Conservation (phyloP, 2,888 invertebrate genomes). For the Chrysopilus asiliformis region DNA sequence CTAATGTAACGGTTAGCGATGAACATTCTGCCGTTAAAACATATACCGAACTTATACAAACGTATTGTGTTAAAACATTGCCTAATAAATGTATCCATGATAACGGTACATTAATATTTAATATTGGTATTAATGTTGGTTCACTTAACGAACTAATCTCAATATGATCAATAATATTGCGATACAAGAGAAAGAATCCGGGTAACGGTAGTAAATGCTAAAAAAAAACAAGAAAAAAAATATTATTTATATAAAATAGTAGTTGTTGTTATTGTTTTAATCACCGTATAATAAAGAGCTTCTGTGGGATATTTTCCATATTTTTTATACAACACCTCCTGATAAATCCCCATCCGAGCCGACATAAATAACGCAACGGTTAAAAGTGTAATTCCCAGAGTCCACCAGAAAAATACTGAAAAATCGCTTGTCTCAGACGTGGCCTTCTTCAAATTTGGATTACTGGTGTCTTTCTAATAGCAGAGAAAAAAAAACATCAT, state of each 20-base stretch:
- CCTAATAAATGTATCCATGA: slow-evolving; percentile 64
- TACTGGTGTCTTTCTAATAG: slow-evolving; percentile 40
- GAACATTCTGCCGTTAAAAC: slow-evolving; percentile 86
- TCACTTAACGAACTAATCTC: slow-evolving; percentile 55
- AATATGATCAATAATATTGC: slow-evolving; percentile 66
- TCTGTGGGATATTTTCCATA: slow-evolving; percentile 88
- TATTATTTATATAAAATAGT: slow-evolving; percentile 7
- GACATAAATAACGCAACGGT: slow-evolving; percentile 83
- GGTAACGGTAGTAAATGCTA: slow-evolving; percentile 84
- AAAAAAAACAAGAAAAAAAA: slow-evolving; percentile 24
- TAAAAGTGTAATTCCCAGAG: slow-evolving; percentile 64
- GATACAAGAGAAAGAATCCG: slow-evolving; percentile 65
- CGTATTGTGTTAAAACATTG: slow-evolving; percentile 79
- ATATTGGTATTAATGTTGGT: slow-evolving; percentile 39
- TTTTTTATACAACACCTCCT: slow-evolving; percentile 69
- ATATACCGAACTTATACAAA: slow-evolving; percentile 93
- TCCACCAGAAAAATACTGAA: slow-evolving; percentile 45
- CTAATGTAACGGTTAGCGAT: slow-evolving; percentile 87
- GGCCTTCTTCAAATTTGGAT: slow-evolving; percentile 39
- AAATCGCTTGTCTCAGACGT: slow-evolving; percentile 16
- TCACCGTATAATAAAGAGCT: slow-evolving; percentile 69
- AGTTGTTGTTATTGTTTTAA: slow-evolving; percentile 14
- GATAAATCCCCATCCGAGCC: slow-evolving; percentile 90
- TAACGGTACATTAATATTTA: slow-evolving; percentile 53
- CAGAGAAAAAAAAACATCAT: slow-evolving; percentile 10